phyloP scores from a whole-genome alignment of 2,797 vertebrate species.

The Macrochelys suwanniensis region DNA sequence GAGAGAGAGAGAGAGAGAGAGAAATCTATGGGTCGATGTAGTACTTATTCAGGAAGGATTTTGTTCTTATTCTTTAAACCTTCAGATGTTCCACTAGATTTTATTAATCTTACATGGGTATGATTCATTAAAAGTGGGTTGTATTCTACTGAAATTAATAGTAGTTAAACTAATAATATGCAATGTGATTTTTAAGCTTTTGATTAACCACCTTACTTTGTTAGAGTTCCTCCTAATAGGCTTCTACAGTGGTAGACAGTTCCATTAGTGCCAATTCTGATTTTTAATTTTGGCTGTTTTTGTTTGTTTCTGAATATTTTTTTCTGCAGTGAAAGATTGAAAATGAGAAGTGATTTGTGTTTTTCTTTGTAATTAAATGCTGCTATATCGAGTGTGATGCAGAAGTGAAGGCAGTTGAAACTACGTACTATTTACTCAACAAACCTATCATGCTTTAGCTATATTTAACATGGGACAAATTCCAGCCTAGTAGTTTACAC shows the following conservation, averaged over 20 bases:
- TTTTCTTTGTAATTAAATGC: neutral
- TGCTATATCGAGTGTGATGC: neutral
- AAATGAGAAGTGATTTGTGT: neutral
- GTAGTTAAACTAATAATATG: neutral
- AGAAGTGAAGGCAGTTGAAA: neutral
- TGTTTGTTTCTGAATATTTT: neutral
- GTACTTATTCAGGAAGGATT: neutral
- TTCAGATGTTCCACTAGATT: neutral
- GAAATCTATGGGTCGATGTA: neutral
- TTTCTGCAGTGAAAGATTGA: neutral
- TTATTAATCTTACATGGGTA: neutral
- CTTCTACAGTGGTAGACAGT: neutral
- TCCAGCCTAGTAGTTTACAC: neutral
- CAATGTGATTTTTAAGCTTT: neutral
- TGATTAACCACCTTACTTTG: no score
- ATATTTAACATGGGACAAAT: neutral
- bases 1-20: neutral
- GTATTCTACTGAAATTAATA: neutral
- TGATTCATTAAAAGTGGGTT: accelerated
- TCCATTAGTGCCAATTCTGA: neutral
- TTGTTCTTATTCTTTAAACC: neutral
- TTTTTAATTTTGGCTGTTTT: neutral
- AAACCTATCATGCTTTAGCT: neutral
- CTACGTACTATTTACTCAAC: neutral
- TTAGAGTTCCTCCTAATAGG: no score